Evolutionary conservation across 2,113 vertebrate genomes (phyloP), one percentile per base, ranked within the genome.

Genomic region (Labeo rohita): DNA sequence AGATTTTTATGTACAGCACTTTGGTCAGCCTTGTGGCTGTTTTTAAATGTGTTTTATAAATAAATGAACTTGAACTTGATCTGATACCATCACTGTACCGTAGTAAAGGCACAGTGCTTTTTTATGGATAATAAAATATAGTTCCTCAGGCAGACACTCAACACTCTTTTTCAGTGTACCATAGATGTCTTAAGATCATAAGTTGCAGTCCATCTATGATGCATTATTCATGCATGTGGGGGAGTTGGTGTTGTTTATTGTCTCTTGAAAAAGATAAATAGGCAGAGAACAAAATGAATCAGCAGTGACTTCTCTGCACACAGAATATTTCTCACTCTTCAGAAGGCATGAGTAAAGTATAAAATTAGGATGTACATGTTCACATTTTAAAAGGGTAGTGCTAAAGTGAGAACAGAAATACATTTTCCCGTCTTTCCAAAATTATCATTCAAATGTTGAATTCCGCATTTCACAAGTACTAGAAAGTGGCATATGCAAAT

Each of bases 131-230:
- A 45, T 72, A 39, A 72, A 72, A 45, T 21, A 36, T 72, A 45
- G 68, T 45, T 72, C 43, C 39, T 72, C 68, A n/a, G 68, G 39
- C 68, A 72, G 36, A 72, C 68, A 72, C 36, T 72, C 68, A 72
- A 45, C 36, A 72, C 68, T 21, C 39, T 45, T 45, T 21, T 68
- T 72, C 18, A 21, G 8, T 10, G 18, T 21, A 72, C 16, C 36
- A 43, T 9, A 72, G 68, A 72, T 45, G 8, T 45, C 68, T 21
- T 21, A 39, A 72, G 68, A 72, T 43, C 68, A 72, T 45, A 72
- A 45, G 68, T 45, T 72, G 16, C 36, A 72, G 68, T 72, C 68
- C 39, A 72, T 72, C 68, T 72, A 45, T 21, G 18, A 72, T 72
- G 68, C 68, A 72, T 72, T 72, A 43, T 72, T 72, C 18, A 72